phyloP scores from a whole-genome alignment of 2,888 invertebrate species.

The Drosophila kanekoi region DNA sequence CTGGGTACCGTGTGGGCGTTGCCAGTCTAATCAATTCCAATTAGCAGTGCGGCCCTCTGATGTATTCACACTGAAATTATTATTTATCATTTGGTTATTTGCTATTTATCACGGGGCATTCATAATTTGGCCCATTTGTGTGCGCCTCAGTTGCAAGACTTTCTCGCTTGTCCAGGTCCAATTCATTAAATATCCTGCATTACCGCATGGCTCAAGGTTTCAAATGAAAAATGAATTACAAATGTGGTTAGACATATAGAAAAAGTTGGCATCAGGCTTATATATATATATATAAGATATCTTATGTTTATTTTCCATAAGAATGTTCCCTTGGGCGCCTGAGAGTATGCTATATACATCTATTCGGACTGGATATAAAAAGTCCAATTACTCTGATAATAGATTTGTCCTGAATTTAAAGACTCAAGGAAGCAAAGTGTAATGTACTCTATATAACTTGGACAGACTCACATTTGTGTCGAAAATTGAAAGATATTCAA shows the following conservation, averaged over 20 bases:
- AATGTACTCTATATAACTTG: too few species aligned
- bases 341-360: too few species aligned
- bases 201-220: constrained; percentile 26
- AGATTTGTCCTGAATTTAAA: too few species aligned
- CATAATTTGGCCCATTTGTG: constrained; percentile 33
- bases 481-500: too few species aligned
- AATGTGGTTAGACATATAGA: neutral
- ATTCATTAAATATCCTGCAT: constrained; percentile 17
- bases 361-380: too few species aligned
- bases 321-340: too few species aligned
- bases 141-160: constrained; percentile 10
- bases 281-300: too few species aligned
- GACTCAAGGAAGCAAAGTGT: too few species aligned
- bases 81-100: constrained; percentile 85
- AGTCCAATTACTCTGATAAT: too few species aligned
- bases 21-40: constrained; percentile 85
- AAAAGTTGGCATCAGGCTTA: neutral
- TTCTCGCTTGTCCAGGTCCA: constrained; percentile 22
- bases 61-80: constrained; percentile 85
- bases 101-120: constrained; percentile 68
- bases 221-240: neutral
- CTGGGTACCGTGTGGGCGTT: constrained; percentile 30
- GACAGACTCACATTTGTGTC: too few species aligned
- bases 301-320: too few species aligned
- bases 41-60: constrained; percentile 84